Evolutionary conservation across 2,888 invertebrate genomes (phyloP).

Genomic region (Polietes domitor): DNA sequence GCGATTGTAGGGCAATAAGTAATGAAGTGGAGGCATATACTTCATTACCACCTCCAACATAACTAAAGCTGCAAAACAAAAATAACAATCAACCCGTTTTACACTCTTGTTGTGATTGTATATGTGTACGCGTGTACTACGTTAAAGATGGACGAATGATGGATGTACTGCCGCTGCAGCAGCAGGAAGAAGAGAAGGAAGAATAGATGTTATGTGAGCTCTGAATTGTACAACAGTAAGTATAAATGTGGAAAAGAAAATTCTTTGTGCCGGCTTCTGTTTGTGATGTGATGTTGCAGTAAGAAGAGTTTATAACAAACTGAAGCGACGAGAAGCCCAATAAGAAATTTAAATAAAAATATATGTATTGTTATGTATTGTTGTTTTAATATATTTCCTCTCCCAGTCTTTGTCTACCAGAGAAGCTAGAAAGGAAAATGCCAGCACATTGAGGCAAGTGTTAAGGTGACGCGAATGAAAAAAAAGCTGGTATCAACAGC

Average conservation of each 20-base stretch:
- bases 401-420: background rate
- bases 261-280: constrained; percentile 8
- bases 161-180: background rate
- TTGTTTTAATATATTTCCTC: too few relatives aligned
- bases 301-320: constrained; percentile 35
- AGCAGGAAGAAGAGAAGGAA: background rate
- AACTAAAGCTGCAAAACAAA: constrained; percentile 29
- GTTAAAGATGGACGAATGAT: background rate
- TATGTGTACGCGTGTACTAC: background rate
- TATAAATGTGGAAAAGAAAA: constrained; percentile 10
- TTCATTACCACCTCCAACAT: constrained; percentile 48
- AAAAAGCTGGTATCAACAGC: too few relatives aligned
- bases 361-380: background rate
- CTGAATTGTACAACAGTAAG: too few relatives aligned
- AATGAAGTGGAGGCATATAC: constrained; percentile 30
- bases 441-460: too few relatives aligned
- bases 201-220: constrained; percentile 23
- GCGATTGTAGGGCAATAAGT: constrained; percentile 24
- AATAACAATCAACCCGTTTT: background rate
- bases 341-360: background rate
- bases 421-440: too few relatives aligned
- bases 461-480: too few relatives aligned
- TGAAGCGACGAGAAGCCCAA: background rate
- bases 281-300: constrained; percentile 32
- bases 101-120: background rate